phyloP scores from a whole-genome alignment of 2,888 invertebrate genomes.

The Calameuta pallipes region DNA sequence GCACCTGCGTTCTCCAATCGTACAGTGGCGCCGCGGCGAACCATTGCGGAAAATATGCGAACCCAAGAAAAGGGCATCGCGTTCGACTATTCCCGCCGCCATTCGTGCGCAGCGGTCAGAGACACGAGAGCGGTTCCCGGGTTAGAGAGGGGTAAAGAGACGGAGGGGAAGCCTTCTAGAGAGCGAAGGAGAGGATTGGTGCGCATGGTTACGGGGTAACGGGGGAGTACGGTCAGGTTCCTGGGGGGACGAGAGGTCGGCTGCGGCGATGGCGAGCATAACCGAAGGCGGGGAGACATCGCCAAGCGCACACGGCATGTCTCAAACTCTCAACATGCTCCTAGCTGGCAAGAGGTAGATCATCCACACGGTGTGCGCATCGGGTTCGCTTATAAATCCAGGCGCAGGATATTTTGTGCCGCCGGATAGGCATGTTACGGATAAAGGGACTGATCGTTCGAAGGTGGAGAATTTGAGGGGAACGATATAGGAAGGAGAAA shows the following conservation, averaged over 20 bases:
- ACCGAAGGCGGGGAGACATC: slow-evolving; percentile 38
- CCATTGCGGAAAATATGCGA: slow-evolving; percentile 48
- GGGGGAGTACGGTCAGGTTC: slow-evolving; percentile 12
- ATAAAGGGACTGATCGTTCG: slow-evolving; percentile 6
- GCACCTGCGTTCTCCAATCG: slow-evolving; percentile 31
- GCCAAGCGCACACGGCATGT: slow-evolving; percentile 56
- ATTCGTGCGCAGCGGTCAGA: slow-evolving; percentile 70
- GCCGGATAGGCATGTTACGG: not conserved
- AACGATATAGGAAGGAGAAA: slow-evolving; percentile 16
- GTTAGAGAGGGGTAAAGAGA: slow-evolving; percentile 58
- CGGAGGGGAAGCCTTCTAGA: not conserved
- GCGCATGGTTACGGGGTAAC: slow-evolving; percentile 13
- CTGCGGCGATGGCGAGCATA: slow-evolving; percentile 16
- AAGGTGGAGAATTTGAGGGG: slow-evolving; percentile 11
- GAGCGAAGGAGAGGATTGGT: slow-evolving; percentile 15
- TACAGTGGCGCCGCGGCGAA: slow-evolving; percentile 48
- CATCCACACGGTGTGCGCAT: slow-evolving; percentile 22
- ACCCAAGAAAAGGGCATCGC: slow-evolving; percentile 40
- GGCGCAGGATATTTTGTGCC: slow-evolving; percentile 3
- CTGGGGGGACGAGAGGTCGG: slow-evolving; percentile 16
- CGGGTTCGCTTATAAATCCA: not conserved
- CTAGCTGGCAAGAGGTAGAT: slow-evolving; percentile 54
- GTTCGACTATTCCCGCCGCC: slow-evolving; percentile 54
- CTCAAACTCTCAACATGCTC: slow-evolving; percentile 59
- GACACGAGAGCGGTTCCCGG: slow-evolving; percentile 47